Evolutionary conservation across 2,113 vertebrate genomes (phyloP), one percentile per base, ranked within the genome.

Genomic region (Rana temporaria): DNA sequence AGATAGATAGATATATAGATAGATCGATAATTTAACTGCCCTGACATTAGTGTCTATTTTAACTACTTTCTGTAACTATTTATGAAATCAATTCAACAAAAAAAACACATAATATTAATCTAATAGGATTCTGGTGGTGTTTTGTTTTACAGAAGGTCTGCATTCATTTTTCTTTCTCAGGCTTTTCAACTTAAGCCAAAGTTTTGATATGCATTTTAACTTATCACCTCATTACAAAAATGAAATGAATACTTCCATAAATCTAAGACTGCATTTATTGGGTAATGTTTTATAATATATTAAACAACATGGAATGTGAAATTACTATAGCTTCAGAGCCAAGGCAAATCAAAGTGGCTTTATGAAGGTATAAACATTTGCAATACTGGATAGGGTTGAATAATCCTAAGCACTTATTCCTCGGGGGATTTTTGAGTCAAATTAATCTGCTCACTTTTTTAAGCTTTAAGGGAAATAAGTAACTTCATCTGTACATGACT

Each of bases 341-440:
- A 89, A 93, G 92, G 89, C 84, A 91, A 91, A 92, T 92, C 92
- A 90, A 90, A 92, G 89, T 82, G 81, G 79, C 87, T 91, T 92
- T 92, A 91, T 91, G 89, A 90, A 90, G 78, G 76, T 91, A 92
- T 92, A 88, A 90, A 93, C 87, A 85, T 90, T 89, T 89, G 87
- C 83, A 86, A 86, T 79, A 86, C 86, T 88, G 89, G 68, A 0
- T 71, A 87, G 88, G 84, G 86, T 89, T 89, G 91, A 92, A 90
- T 90, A 88, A 78, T 48, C 90, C 91, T 86, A 90, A 89, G 70
- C 64, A 84, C 88, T 89, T 89, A 87, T 84, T 83, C 89, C 88
- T 84, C 73, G 73, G 87, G 86, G 85, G 74, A 89, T 18, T 90
- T 88, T 88, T 90, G 88, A 89, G 87, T 82, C 85, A 89, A 89